Evolutionary conservation across 2,113 vertebrate species (phyloP).

Genomic region (Cettia cetti): DNA sequence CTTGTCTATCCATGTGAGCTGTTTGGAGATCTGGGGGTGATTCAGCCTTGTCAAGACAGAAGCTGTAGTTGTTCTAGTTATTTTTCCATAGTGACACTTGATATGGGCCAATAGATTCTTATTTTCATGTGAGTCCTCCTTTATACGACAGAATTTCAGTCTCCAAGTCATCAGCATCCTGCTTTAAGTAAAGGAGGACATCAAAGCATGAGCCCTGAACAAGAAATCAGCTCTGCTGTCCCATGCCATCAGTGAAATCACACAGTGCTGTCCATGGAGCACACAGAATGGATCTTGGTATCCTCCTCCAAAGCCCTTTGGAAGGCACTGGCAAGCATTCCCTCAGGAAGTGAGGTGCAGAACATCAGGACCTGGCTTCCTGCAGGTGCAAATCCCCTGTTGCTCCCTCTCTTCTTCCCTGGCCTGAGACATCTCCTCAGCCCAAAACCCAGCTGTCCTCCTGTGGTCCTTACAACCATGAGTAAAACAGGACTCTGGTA

Average conservation of each 20-base stretch:
- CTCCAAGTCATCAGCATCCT: not conserved
- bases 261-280: not conserved
- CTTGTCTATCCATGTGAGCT: accelerated
- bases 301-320: not conserved
- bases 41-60: not conserved
- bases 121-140: not conserved
- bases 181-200: not conserved
- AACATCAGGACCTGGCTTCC: not conserved
- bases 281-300: accelerated
- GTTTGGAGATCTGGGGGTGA: not conserved
- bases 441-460: not conserved
- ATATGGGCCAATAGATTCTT: no score
- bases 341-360: not conserved
- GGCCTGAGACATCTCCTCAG: not conserved
- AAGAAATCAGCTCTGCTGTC: not conserved
- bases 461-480: not conserved
- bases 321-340: not conserved
- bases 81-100: not conserved
- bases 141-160: not conserved
- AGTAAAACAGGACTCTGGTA: not conserved
- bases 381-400: not conserved
- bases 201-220: not conserved
- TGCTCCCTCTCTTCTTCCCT: not conserved
- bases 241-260: not conserved
- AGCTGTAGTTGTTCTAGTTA: not conserved